Conservation (phyloP, 2,113 vertebrate species). For the Calidris pugnax region DNA sequence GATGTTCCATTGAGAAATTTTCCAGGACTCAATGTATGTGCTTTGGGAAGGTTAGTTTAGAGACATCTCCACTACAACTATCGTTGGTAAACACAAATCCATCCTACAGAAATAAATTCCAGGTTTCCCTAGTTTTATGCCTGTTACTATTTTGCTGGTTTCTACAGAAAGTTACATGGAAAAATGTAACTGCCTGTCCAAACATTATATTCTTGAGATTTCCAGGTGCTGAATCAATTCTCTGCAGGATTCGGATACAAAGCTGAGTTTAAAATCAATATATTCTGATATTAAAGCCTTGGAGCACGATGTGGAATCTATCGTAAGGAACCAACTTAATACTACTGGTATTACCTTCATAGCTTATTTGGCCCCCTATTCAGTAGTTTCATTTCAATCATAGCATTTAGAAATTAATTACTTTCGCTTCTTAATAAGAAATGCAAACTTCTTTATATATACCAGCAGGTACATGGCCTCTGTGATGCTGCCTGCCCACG, state of each 20-base stretch:
- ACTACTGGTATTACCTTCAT: not conserved
- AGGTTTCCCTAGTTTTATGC: not conserved
- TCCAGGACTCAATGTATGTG: slow-evolving; percentile 21
- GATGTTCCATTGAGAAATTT: slow-evolving; percentile 66
- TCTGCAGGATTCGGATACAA: not conserved
- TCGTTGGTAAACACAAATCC: not conserved
- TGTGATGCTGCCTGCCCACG: not conserved
- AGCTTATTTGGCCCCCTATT: not conserved
- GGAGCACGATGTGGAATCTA: not conserved
- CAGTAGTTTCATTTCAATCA: not conserved
- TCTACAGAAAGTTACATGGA: not conserved
- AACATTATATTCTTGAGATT: not conserved
- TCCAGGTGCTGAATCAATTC: not conserved
- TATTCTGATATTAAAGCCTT: not conserved
- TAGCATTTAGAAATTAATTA: not conserved
- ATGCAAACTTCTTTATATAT: not conserved
- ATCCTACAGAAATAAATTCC: not conserved
- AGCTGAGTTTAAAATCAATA: not conserved
- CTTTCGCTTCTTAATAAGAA: not conserved
- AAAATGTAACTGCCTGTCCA: not conserved
- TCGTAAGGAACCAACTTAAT: not conserved
- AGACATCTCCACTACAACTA: slow-evolving; percentile 1
- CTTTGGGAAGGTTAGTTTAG: slow-evolving; percentile 36
- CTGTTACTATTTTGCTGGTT: slow-evolving; percentile 22
- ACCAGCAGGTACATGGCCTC: not conserved